These are phyloP conservation scores for Brachypalpus laphriformis DNA, from an alignment of 2,888 invertebrate species.

Conservation along the genomic window DNA sequence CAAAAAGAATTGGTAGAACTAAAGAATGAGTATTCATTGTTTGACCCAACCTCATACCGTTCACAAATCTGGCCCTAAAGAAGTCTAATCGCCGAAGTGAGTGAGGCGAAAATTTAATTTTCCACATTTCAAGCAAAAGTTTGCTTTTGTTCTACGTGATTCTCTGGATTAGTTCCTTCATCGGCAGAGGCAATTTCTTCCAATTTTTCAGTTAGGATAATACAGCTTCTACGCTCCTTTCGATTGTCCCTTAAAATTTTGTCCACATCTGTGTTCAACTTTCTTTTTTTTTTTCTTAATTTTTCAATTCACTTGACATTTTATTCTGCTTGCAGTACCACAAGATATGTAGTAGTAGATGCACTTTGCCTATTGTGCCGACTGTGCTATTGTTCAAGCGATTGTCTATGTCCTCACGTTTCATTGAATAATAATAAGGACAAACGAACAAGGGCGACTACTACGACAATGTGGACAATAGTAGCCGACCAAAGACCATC, in stretches of 20 bases:
- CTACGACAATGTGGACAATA: not conserved
- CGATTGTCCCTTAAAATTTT: slow-evolving; percentile 31
- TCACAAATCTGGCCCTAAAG: not conserved
- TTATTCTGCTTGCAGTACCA: slow-evolving; percentile 27
- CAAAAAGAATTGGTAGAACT: too few relatives aligned
- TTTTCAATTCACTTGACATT: slow-evolving; percentile 47
- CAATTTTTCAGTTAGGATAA: not conserved
- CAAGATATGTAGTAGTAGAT: not conserved
- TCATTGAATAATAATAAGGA: slow-evolving; percentile 66
- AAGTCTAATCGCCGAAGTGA: slow-evolving; percentile 6
- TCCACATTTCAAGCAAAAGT: slow-evolving; percentile 25
- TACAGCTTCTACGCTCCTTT: slow-evolving; percentile 11
- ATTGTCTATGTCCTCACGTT: slow-evolving; percentile 50
- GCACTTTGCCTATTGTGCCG: slow-evolving; percentile 4
- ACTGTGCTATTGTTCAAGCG: slow-evolving; percentile 49
- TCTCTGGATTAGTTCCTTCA: not conserved
- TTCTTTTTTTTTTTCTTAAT: slow-evolving; percentile 2
- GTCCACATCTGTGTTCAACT: slow-evolving; percentile 24
- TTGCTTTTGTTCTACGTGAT: slow-evolving; percentile 22
- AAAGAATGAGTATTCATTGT: not conserved
- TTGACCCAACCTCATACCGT: not conserved
- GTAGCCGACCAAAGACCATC: not conserved
- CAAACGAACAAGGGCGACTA: slow-evolving; percentile 16
- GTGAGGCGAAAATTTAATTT: slow-evolving; percentile 27
- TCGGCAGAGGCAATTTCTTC: not conserved